Conservation (phyloP, 2,888 invertebrate genomes). For the Pristionchus maxplancki region DNA sequence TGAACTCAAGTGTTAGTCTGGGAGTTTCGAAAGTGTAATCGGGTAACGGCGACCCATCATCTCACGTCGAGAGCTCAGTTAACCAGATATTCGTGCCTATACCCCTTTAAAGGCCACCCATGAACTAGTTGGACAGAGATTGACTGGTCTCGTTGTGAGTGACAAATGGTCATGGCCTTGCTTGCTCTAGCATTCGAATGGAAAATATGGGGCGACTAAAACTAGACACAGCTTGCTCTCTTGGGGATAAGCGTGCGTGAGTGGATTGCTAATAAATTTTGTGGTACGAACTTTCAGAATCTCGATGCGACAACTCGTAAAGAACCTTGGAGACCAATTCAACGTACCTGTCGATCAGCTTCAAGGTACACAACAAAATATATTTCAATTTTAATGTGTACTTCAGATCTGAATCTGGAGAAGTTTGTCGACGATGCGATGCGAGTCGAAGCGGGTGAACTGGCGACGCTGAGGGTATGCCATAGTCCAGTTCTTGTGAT, state of each 20-base stretch:
- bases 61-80: too few species aligned
- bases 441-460: constrained; percentile 74
- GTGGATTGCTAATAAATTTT: background rate
- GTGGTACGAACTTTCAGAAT: constrained; percentile 57
- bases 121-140: background rate
- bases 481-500: background rate
- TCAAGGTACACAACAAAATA: background rate
- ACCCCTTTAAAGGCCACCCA: background rate
- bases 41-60: too few species aligned
- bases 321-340: constrained; percentile 75
- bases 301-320: constrained; percentile 74
- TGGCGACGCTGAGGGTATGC: constrained; percentile 69
- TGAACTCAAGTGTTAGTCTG: too few species aligned
- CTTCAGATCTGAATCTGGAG: constrained; percentile 69
- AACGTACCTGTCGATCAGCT: constrained; percentile 68
- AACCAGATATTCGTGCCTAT: too few species aligned
- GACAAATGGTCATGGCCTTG: constrained; percentile 17
- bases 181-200: background rate
- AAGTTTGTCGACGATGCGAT: constrained; percentile 76
- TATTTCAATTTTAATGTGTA: too few species aligned
- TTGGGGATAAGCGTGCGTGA: background rate
- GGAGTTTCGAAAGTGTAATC: too few species aligned
- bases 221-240: background rate
- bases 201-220: constrained; percentile 14
- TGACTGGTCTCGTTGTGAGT: background rate